phyloP scores from a whole-genome alignment of 64 coral and sea anemone genomes.

The Pachyseris speciosa region DNA sequence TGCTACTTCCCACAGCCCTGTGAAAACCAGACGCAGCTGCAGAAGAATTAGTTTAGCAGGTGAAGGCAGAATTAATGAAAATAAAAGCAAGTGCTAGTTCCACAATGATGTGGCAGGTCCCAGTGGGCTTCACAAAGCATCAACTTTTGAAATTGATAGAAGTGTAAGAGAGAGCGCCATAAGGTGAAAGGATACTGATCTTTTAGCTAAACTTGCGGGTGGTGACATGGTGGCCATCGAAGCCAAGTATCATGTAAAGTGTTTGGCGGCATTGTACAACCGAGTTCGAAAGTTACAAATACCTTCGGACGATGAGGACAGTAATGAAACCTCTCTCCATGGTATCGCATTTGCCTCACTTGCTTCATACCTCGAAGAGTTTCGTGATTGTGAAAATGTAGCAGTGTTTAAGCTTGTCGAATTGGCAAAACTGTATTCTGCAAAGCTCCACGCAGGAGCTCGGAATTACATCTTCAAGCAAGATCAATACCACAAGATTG shows the following conservation, averaged over 20 bases:
- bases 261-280: constrained; percentile 31
- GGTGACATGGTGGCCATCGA: constrained; percentile 54
- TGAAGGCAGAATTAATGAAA: neutral
- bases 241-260: constrained; percentile 38
- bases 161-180: constrained; percentile 21
- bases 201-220: constrained; percentile 50
- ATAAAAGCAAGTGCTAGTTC: constrained; percentile 16
- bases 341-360: neutral
- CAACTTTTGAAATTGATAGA: neutral
- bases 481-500: constrained; percentile 26
- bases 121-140: constrained; percentile 6
- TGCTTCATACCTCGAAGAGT: constrained; percentile 48
- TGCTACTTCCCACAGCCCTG: neutral
- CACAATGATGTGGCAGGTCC: constrained; percentile 6
- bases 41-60: neutral
- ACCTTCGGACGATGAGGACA: neutral
- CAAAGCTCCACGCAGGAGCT: constrained; percentile 7
- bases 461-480: neutral
- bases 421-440: constrained; percentile 32
- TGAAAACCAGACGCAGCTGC: too few relatives aligned
- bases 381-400: neutral
- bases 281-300: neutral
- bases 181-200: neutral
- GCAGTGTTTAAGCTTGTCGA: constrained; percentile 2
- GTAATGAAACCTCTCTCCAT: neutral